Base-by-base conservation (phyloP, 2,113 vertebrate species). In the Theristicus caerulescens region DNA sequence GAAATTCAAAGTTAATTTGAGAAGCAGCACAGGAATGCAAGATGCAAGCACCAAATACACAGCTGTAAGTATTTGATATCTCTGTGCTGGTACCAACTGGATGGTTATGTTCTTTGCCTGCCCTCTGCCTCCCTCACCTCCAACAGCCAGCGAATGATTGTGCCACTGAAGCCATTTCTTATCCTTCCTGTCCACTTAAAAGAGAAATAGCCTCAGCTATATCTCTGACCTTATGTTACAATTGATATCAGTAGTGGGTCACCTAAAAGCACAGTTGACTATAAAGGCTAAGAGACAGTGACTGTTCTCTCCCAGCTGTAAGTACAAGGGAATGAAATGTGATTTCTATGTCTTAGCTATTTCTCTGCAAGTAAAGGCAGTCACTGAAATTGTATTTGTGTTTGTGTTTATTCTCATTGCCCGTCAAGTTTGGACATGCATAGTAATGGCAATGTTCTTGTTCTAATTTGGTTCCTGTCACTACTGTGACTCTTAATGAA, bases 381-480 rank as follows among this genome's bases (percentile, higher is more conserved):
- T 55, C 42, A 22, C 21, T 57, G 44, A 78, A 93, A 74, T 51
- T 12, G 9, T 44, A 38, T 46, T 59, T 21, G 6, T 67, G 78
- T 69, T 89, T 72, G 6, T 86, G n/a, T 86, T 92, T 83, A 83
- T 90, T 92, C 85, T 65, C 52, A 74, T 72, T 67, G 44, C 4
- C 4, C 13, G 4, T 78, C 76, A 91, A 71, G 69, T 86, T 71
- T 81, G 72, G 72, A 86, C 86, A 61, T n/a, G 29, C 69, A 90
- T 10, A 59, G 47, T 47, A 84, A 81, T 31, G n/a, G 38, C 36
- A 90, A 22, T 47, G 31, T 19, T 81, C 52, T 88, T 83, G 32
- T 74, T 95, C 80, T 73, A 91, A 58, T 97, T 87, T 84, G 31
- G 61, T 61, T 88, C 4, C 5, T 86, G 86, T 87, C 80, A 84